Conservation (phyloP, 1,140 invertebrate species). For the Phthorimaea operculella region DNA sequence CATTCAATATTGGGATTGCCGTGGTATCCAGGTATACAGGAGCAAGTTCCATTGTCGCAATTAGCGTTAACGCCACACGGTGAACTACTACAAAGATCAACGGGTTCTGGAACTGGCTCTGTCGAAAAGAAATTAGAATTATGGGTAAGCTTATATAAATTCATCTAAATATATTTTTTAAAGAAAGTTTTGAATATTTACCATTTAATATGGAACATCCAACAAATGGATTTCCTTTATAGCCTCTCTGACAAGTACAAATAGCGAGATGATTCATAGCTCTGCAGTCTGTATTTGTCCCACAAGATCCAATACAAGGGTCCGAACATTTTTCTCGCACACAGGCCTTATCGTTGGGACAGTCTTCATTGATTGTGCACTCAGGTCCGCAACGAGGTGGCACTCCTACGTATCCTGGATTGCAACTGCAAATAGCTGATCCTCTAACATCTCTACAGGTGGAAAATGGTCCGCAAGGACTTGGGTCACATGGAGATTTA, state of each 20-base stretch:
- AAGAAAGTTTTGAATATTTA: conserved; percentile 42
- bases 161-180: not conserved
- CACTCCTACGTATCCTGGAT: conserved; percentile 69
- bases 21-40: conserved; percentile 69
- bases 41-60: conserved; percentile 76
- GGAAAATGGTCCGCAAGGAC: conserved; percentile 73
- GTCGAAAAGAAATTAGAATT: conserved; percentile 6
- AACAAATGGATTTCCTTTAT: conserved; percentile 74
- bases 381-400: conserved; percentile 76
- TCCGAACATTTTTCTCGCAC: conserved; percentile 74
- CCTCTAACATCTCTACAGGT: conserved; percentile 69
- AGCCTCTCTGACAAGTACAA: conserved; percentile 71
- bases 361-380: conserved; percentile 77
- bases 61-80: conserved; percentile 81
- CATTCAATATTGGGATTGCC: conserved; percentile 74
- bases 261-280: conserved; percentile 74
- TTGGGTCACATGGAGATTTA: conserved; percentile 69
- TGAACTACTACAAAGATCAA: conserved; percentile 73
- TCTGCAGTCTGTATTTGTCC: conserved; percentile 68
- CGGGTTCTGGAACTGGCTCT: conserved; percentile 27
- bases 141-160: not conserved
- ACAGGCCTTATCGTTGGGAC: conserved; percentile 72
- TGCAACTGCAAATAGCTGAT: conserved; percentile 72
- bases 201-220: conserved; percentile 71
- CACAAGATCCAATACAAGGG: conserved; percentile 78